These are phyloP conservation scores for Poecilobothrus nobilitatus DNA, from an alignment of 2,888 invertebrate species.

Conservation along the genomic window DNA sequence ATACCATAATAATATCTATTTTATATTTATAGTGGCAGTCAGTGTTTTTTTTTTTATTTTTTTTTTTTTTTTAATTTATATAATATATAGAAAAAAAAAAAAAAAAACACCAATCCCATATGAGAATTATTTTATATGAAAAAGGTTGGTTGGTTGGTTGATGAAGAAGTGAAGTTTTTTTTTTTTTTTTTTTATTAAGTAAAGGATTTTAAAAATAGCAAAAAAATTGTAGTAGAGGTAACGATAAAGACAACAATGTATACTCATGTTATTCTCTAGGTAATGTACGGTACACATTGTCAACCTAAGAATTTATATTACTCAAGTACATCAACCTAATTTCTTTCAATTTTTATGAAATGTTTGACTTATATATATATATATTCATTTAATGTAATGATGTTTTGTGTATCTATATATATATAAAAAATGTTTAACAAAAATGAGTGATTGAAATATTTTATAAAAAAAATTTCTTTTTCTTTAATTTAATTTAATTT, in stretches of 20 bases:
- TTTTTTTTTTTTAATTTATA: neutral
- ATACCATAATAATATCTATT: neutral
- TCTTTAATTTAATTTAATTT: no score
- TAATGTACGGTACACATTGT: neutral
- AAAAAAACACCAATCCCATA: neutral
- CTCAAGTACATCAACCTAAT: slow-evolving; percentile 6
- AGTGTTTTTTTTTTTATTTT: no score
- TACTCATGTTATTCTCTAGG: neutral
- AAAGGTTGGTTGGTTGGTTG: no score
- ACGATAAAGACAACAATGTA: neutral
- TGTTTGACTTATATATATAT: no score
- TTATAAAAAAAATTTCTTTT: no score
- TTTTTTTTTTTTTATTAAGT: no score
- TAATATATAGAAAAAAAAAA: neutral
- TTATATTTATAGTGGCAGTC: neutral
- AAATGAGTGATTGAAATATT: no score
- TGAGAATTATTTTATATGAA: neutral
- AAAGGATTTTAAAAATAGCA: no score
- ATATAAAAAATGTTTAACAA: no score
- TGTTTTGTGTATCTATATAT: no score
- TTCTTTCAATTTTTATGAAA: neutral
- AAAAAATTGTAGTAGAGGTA: neutral
- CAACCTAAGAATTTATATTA: neutral
- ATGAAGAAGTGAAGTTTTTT: no score
- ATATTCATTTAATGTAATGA: no score